Conservation (phyloP, 2,113 vertebrate species). For the Saguinus midas region DNA sequence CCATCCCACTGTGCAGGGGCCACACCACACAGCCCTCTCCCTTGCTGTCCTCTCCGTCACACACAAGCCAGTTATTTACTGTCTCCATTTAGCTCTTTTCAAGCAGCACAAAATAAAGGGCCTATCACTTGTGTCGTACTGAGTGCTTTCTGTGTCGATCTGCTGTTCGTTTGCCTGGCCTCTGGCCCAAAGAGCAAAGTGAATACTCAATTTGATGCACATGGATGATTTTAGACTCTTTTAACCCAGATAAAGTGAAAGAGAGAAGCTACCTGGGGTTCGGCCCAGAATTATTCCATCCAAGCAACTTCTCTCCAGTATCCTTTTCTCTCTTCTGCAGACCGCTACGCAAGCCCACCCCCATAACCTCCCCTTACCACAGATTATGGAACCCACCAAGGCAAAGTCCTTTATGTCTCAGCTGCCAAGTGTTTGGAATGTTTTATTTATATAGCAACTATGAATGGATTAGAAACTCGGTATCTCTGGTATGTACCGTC, state of each 20-base stretch:
- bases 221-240: slow-evolving; percentile 47
- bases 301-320: not conserved
- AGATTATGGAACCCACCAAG: no score
- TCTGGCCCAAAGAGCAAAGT: not conserved
- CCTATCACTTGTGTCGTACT: not conserved
- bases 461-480: not conserved
- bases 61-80: not conserved
- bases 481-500: not conserved
- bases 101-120: slow-evolving; percentile 18
- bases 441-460: not conserved
- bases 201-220: slow-evolving; percentile 30
- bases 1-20: not conserved
- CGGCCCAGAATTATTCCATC: not conserved
- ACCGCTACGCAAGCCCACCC: rapidly evolving
- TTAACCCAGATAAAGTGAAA: slow-evolving; percentile 47
- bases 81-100: slow-evolving; percentile 17
- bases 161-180: not conserved
- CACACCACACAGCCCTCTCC: not conserved
- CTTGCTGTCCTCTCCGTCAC: not conserved
- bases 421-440: not conserved
- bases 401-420: not conserved
- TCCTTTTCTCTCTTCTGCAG: not conserved
- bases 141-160: slow-evolving; percentile 40
- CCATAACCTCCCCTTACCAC: not conserved
- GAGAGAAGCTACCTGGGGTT: not conserved